Evolutionary conservation across 2,797 vertebrate genomes (phyloP).

Genomic region (Atherinosoma microstoma): DNA sequence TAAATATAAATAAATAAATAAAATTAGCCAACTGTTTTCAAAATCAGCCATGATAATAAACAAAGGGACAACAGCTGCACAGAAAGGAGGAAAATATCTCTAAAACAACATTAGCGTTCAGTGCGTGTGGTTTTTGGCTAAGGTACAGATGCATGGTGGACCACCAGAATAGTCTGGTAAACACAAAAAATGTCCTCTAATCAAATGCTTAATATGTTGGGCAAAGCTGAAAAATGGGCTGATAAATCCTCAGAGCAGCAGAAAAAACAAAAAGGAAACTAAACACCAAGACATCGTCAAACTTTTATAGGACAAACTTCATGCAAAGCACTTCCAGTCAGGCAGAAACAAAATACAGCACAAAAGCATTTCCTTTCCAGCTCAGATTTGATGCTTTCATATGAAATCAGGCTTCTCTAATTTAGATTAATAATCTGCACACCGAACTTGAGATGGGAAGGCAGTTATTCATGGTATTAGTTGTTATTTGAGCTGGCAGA

Average conservation of each 20-base stretch:
- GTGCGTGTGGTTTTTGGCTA: no score
- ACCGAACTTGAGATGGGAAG: slow-evolving; percentile 77
- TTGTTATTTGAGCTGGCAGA: slow-evolving; percentile 58
- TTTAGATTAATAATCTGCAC: background rate
- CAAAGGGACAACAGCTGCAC: background rate
- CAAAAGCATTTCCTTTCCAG: slow-evolving; percentile 57
- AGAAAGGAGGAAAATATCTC: background rate
- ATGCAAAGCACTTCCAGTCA: slow-evolving; percentile 46
- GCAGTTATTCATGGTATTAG: slow-evolving; percentile 61
- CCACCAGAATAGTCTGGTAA: background rate
- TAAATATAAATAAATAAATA: background rate
- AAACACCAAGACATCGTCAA: background rate
- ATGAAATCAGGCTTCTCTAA: background rate
- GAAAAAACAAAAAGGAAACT: background rate
- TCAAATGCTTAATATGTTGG: background rate
- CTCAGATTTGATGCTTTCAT: slow-evolving; percentile 24
- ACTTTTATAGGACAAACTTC: background rate
- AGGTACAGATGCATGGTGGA: background rate
- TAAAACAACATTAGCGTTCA: no score
- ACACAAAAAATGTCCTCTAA: background rate
- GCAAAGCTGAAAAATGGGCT: background rate
- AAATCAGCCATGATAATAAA: background rate
- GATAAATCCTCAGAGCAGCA: slow-evolving; percentile 8
- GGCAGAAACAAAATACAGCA: slow-evolving; percentile 11
- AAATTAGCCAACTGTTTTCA: no score